Evolutionary conservation across 2,888 invertebrate species (phyloP), one percentile per base, ranked within the genome.

Genomic region (Caenorhabditis afra): DNA sequence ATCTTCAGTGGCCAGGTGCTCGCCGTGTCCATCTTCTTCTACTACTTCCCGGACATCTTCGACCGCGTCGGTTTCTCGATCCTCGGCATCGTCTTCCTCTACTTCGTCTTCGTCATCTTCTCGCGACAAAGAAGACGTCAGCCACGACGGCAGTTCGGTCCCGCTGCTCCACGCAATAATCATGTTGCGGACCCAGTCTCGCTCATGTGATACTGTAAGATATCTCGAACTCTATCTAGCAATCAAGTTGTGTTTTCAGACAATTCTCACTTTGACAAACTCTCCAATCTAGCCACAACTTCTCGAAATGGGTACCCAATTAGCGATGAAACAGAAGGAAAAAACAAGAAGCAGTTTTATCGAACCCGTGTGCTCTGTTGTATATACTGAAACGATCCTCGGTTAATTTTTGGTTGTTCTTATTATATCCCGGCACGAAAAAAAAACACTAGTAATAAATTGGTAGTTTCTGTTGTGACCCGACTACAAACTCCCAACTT

Each of bases 61-160:
- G 81, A 83, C 45, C 73, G 77, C 10, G 64, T 80, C 29, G 81
- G 78, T 1, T 53, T 79, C 44, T 65, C 67, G 1, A 53, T 83
- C 8, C 61, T 81, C 18, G 22, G 47, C 44, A 61, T 81, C 16
- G 59, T 83, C 50, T 67, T 61, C 11, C 70, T 79, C 41, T 83
- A 83, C 47, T 81, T 83, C 47, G 59, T 83, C 5, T 81, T 83
- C 44, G 81, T 83, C 20, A 66, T 83, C 39, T 77, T 65, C n/a
- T 62, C 71, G 11, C 41, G 62, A 2, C 64, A 71, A 41, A 62
- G 71, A 64, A 10, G 71, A 64, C 61, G 55, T 41, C 70, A 57
- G 18, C 57, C 71, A 12, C 52, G 59, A 11, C 39, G 23, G 16
- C 44, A 70, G 10, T 7, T 7, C 7, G 29, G 3, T 3, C 29